A percentile compares a stretch with the other conserved stretches of the same genome.
Conservation (phyloP, 2,113 vertebrate species). For the Ranitomeya imitator region DNA sequence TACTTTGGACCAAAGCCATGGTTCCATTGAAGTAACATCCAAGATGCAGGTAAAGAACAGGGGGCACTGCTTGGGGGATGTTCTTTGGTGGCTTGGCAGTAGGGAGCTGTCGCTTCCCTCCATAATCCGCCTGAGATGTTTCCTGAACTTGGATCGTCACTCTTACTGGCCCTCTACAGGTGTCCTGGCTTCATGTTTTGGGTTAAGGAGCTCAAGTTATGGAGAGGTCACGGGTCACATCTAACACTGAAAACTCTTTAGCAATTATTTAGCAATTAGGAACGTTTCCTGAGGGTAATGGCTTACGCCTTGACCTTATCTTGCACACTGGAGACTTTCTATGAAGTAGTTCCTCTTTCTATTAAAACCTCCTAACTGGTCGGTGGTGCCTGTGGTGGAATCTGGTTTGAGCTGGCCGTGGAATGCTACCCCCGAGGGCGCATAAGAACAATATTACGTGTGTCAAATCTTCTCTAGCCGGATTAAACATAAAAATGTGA, state of each 20-base stretch:
- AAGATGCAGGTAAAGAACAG: slow-evolving; percentile 2
- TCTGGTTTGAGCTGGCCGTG: slow-evolving; percentile 15
- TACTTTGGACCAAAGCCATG: background rate
- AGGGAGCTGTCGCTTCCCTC: background rate
- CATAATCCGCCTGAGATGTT: slow-evolving; percentile 32
- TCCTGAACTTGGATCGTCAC: slow-evolving; percentile 27
- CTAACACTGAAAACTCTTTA: slow-evolving; percentile 10
- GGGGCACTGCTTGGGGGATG: background rate
- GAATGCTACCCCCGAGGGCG: slow-evolving; percentile 31
- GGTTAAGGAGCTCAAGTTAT: slow-evolving; percentile 35
- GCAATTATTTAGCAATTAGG: slow-evolving; percentile 53
- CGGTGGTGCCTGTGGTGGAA: background rate
- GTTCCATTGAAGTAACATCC: background rate
- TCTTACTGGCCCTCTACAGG: slow-evolving; percentile 20
- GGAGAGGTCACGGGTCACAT: slow-evolving; percentile 23
- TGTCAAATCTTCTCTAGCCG: slow-evolving; percentile 27
- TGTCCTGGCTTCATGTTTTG: slow-evolving; percentile 35
- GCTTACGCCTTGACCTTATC: slow-evolving; percentile 31
- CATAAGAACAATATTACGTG: slow-evolving; percentile 26
- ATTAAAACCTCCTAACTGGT: background rate
- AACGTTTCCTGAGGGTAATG: slow-evolving; percentile 28
- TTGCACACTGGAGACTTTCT: background rate
- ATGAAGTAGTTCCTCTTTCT: slow-evolving; percentile 16
- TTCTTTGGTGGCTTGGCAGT: slow-evolving; percentile 9
- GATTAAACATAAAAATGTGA: slow-evolving; percentile 47